Percentiles rank a stretch among this genome's conserved stretches.
Evolutionary conservation across 2,797 vertebrate genomes (phyloP).

Genomic region (Sparidentex hasta): DNA sequence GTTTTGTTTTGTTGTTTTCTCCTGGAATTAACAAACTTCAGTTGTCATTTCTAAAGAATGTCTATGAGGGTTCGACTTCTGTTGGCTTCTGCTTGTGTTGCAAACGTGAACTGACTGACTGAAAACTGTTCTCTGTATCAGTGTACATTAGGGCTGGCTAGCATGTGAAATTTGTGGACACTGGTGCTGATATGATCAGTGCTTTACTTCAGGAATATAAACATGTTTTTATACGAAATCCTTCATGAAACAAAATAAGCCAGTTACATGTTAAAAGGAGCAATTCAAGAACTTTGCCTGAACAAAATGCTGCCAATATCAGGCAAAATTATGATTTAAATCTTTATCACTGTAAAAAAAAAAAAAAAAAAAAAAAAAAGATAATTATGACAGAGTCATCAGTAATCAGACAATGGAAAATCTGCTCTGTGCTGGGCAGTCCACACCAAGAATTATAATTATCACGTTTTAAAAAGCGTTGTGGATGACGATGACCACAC

Average conservation of each 20-base stretch:
- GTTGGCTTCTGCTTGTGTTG: conserved; percentile 3
- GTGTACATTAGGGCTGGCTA: not conserved
- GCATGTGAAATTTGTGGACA: not conserved
- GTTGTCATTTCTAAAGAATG: not conserved
- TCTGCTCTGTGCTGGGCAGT: no score
- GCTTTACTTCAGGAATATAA: conserved; percentile 1
- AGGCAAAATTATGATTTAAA: not conserved
- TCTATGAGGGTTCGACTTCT: not conserved
- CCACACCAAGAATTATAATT: no score
- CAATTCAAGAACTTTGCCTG: not conserved
- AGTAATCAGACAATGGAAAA: no score
- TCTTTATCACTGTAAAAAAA: not conserved
- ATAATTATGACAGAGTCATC: no score
- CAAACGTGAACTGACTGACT: not conserved
- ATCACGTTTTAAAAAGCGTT: no score
- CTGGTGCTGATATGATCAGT: not conserved
- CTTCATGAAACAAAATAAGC: not conserved
- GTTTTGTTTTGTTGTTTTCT: not conserved
- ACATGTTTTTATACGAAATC: not conserved
- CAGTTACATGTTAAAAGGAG: not conserved
- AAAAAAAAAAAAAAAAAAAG: not conserved
- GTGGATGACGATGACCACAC: no score
- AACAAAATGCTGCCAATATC: not conserved
- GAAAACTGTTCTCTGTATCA: not conserved
- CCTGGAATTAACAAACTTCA: not conserved